Percentiles rank a stretch among this genome's conserved stretches.
These are phyloP conservation scores for Mesochorus sp. DNA, from an alignment of 2,888 invertebrate genomes.

Conservation along the genomic window DNA sequence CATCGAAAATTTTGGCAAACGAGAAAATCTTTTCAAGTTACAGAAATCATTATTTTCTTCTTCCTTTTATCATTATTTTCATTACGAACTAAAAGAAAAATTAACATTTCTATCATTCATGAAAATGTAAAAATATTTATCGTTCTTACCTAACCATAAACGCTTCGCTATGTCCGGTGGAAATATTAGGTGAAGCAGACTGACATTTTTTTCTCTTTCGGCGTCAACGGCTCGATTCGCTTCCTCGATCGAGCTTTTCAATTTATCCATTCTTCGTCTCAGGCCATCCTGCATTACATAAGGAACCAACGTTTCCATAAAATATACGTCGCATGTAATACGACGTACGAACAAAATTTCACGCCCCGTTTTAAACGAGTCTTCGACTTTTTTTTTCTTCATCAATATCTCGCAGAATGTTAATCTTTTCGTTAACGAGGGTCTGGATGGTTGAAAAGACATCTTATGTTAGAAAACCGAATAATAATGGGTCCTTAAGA, in stretches of 20 bases:
- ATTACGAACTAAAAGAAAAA: not conserved
- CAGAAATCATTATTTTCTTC: not conserved
- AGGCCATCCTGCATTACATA: conserved; percentile 88
- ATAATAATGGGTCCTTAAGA: no score
- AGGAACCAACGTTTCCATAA: conserved; percentile 10
- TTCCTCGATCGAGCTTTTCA: conserved; percentile 96
- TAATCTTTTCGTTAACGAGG: no score
- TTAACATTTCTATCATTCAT: not conserved
- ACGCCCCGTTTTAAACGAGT: no score
- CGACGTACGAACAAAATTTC: no score
- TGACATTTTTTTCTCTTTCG: conserved; percentile 97
- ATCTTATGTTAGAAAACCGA: no score
- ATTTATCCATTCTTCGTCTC: conserved; percentile 95
- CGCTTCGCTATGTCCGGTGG: conserved; percentile 97
- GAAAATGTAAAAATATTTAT: not conserved
- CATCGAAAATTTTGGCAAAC: not conserved
- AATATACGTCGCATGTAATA: not conserved
- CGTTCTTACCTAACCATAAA: conserved; percentile 92
- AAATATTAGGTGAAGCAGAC: conserved; percentile 95
- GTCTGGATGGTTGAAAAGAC: no score
- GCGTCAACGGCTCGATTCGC: conserved; percentile 96
- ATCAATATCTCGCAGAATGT: no score
- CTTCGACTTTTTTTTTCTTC: no score
- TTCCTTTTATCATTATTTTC: not conserved
- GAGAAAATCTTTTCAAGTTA: not conserved